phyloP scores from a whole-genome alignment of 2,888 invertebrate genomes.

The Habroteleia sp. region DNA sequence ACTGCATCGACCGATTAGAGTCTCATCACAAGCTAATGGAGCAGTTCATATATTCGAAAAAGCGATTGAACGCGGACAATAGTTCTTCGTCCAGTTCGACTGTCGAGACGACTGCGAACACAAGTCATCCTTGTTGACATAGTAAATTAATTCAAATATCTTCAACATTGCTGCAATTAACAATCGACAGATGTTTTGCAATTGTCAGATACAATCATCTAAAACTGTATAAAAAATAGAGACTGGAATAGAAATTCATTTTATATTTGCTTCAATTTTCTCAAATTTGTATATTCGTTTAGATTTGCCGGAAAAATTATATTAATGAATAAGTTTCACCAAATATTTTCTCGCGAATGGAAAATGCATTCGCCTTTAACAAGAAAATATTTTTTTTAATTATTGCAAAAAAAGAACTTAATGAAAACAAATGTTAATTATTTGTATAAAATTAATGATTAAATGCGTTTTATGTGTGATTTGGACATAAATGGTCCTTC shows the following conservation, averaged over 20 bases:
- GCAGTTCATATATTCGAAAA: conserved; percentile 80
- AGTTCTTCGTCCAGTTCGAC: conserved; percentile 73
- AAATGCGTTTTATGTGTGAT: too few species aligned
- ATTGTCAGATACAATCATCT: conserved; percentile 16
- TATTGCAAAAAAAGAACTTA: too few species aligned
- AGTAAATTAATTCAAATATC: conserved; percentile 25
- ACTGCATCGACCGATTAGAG: conserved; percentile 83
- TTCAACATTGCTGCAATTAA: conserved; percentile 54
- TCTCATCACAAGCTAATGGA: conserved; percentile 82
- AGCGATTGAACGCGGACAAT: conserved; percentile 73
- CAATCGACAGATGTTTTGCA: conserved; percentile 19
- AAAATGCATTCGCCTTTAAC: too few species aligned
- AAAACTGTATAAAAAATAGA: conserved; percentile 20
- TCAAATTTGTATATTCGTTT: too few species aligned
- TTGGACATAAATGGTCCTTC: too few species aligned
- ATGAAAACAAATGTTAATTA: too few species aligned
- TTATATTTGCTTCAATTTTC: too few species aligned
- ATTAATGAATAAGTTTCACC: too few species aligned
- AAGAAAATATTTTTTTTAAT: too few species aligned
- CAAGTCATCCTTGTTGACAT: conserved; percentile 78
- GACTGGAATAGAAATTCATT: conserved; percentile 24
- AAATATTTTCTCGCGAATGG: too few species aligned
- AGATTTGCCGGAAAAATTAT: too few species aligned
- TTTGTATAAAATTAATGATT: too few species aligned
- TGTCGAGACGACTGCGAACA: conserved; percentile 69